These are phyloP conservation scores for Corbicula japonica DNA, from an alignment of 2,888 invertebrate genomes.

Conservation along the genomic window DNA sequence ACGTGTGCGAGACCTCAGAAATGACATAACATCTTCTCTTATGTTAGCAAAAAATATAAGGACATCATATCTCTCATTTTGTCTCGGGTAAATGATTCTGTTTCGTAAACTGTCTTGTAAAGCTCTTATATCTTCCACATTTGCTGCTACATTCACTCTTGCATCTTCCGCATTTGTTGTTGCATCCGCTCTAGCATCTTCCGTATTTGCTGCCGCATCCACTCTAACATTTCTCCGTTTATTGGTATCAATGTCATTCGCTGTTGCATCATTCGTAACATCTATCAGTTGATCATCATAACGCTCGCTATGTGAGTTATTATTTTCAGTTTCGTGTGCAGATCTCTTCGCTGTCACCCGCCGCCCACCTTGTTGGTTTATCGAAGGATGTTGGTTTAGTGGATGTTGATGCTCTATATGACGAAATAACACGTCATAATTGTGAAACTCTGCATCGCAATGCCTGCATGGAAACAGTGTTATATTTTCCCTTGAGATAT, in stretches of 20 bases:
- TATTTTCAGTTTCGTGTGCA: background rate
- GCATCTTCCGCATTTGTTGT: no score
- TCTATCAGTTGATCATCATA: background rate
- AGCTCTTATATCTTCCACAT: conserved; percentile 18
- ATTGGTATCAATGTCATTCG: no score
- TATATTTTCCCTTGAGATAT: background rate
- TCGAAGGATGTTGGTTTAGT: no score
- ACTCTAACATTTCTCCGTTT: no score
- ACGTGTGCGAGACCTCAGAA: conserved; percentile 2
- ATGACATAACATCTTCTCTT: conserved; percentile 2
- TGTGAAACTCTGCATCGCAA: conserved; percentile 10
- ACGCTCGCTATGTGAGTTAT: background rate
- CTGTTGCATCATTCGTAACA: no score
- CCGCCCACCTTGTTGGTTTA: conserved; percentile 25
- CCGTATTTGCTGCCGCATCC: no score
- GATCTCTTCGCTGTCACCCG: background rate
- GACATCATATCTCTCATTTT: conserved; percentile 48
- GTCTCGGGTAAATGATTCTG: conserved; percentile 31
- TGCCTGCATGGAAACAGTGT: conserved; percentile 19
- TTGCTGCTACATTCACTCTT: no score
- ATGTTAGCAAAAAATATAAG: conserved; percentile 45
- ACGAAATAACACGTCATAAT: conserved; percentile 24
- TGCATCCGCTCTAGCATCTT: no score
- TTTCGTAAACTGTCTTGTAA: conserved; percentile 23
- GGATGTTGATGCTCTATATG: conserved; percentile 29